A percentile compares a stretch with the other conserved stretches of the same genome.
Conservation (phyloP, 2,113 vertebrate genomes). For the Vidua chalybeata region DNA sequence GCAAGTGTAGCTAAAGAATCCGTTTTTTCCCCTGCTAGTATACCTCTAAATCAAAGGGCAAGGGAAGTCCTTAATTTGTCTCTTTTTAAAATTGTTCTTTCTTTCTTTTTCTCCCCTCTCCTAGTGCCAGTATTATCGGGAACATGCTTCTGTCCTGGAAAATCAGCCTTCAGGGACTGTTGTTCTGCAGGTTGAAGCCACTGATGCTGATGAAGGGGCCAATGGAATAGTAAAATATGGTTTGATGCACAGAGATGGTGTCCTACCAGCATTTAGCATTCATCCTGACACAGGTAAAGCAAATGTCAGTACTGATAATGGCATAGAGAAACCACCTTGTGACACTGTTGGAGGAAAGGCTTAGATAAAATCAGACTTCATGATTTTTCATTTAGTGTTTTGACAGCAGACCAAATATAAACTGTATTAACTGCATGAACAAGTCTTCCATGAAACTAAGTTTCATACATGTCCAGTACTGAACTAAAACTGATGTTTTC, state of each 20-base stretch:
- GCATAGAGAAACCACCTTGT: background rate
- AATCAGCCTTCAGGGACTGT: slow-evolving; percentile 86
- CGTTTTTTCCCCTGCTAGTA: background rate
- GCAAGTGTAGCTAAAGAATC: background rate
- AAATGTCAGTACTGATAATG: background rate
- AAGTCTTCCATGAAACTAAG: background rate
- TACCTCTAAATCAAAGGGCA: background rate
- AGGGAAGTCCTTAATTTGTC: background rate
- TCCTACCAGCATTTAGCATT: slow-evolving; percentile 84
- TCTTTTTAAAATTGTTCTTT: background rate
- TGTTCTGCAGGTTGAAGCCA: slow-evolving; percentile 85
- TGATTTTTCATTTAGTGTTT: background rate
- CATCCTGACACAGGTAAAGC: slow-evolving; percentile 85
- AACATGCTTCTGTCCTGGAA: slow-evolving; percentile 84
- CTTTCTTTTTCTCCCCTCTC: background rate
- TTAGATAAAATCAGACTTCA: background rate
- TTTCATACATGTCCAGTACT: background rate
- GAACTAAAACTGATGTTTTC: background rate
- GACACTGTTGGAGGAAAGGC: background rate
- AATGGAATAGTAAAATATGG: slow-evolving; percentile 89
- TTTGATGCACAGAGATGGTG: slow-evolving; percentile 87
- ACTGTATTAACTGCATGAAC: background rate
- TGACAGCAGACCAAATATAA: background rate
- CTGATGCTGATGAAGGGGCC: slow-evolving; percentile 86
- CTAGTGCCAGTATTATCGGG: slow-evolving; percentile 85